phyloP scores from a whole-genome alignment of 2,888 invertebrate species.

The Eudasyphora cyanicolor region DNA sequence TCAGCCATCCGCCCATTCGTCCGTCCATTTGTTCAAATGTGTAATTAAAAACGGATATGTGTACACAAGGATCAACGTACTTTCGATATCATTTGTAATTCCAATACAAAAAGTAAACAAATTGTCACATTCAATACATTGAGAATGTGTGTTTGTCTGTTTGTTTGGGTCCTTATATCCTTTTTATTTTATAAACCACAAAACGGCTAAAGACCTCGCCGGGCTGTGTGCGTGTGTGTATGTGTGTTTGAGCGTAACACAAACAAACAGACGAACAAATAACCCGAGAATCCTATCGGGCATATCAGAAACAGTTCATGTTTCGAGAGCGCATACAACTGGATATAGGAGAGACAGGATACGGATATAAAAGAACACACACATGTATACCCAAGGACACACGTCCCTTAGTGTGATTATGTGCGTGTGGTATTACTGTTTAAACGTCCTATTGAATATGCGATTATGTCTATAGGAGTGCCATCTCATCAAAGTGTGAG shows the following conservation, averaged over 20 bases:
- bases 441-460: background rate
- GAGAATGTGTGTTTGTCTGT: background rate
- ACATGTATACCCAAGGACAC: background rate
- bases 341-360: constrained; percentile 16
- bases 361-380: background rate
- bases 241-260: constrained; percentile 53
- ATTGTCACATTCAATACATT: constrained; percentile 59
- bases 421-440: background rate
- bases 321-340: background rate
- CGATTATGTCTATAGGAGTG: background rate
- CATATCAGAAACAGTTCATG: constrained; percentile 9
- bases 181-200: constrained; percentile 16
- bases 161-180: background rate
- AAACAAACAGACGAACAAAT: constrained; percentile 45
- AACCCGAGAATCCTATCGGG: constrained; percentile 31
- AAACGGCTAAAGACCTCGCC: constrained; percentile 12
- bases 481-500: background rate
- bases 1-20: background rate
- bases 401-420: background rate
- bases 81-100: constrained; percentile 59
- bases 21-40: background rate
- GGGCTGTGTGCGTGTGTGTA: too few species aligned
- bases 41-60: constrained; percentile 21
- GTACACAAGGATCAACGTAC: constrained; percentile 21
- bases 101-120: constrained; percentile 47